Evolutionary conservation across 2,797 vertebrate genomes (phyloP).

Genomic region (Holocentrus rufus): DNA sequence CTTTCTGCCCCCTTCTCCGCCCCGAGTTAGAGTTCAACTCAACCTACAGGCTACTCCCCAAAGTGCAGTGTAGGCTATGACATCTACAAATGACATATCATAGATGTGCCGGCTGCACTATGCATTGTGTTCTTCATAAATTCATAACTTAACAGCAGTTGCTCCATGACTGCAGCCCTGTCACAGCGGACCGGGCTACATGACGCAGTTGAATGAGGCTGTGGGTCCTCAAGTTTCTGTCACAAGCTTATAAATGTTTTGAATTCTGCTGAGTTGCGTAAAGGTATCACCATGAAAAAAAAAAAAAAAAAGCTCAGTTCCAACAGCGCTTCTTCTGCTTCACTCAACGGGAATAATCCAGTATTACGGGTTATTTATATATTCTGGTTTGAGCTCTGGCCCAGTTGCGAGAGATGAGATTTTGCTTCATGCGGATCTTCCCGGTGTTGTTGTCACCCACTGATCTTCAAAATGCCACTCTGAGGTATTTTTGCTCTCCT

Average conservation of each 20-base stretch:
- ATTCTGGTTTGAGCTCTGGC: too few relatives aligned
- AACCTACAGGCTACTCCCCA: slow-evolving; percentile 18
- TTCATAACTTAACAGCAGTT: slow-evolving; percentile 12
- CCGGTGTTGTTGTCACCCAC: slow-evolving; percentile 4
- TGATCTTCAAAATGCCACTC: slow-evolving; percentile 3
- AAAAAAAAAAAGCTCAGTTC: background rate
- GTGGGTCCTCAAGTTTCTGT: slow-evolving; percentile 50
- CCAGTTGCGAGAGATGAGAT: too few relatives aligned
- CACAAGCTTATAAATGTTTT: slow-evolving; percentile 24
- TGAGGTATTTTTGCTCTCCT: too few relatives aligned
- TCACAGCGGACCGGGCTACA: slow-evolving; percentile 30
- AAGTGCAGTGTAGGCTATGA: slow-evolving; percentile 14
- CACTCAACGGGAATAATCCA: background rate
- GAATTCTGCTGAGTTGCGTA: slow-evolving; percentile 34
- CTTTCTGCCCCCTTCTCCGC: background rate
- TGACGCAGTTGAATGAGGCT: slow-evolving; percentile 35
- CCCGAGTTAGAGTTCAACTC: slow-evolving; percentile 19
- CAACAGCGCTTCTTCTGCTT: background rate
- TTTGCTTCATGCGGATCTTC: too few relatives aligned
- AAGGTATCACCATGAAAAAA: background rate
- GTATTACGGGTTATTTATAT: background rate
- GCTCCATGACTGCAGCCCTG: slow-evolving; percentile 62
- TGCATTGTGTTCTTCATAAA: background rate
- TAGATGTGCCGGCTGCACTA: background rate
- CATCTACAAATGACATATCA: background rate